phyloP scores from a whole-genome alignment of 37 sponge, comb jelly and placozoan genomes.

The Eunapius fragilis region DNA sequence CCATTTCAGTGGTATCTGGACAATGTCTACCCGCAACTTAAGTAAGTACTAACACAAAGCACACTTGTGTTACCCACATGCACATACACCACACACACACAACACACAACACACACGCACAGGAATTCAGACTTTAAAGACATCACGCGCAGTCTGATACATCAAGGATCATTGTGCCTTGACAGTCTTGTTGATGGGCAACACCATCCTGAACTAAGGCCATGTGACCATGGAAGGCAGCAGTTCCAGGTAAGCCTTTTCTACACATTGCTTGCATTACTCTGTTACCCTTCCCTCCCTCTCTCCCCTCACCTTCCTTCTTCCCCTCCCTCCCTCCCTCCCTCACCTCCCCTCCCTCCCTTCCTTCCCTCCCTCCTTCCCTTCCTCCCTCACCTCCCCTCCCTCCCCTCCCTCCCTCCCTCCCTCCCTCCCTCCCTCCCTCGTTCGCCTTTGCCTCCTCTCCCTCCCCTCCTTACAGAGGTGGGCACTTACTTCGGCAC shows the following conservation, averaged over 20 bases:
- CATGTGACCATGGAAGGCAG: background rate
- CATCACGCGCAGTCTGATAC: conserved; percentile 30
- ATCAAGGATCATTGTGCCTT: conserved; percentile 12
- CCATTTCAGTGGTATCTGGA: conserved; percentile 88
- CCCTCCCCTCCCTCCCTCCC: background rate
- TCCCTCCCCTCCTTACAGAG: background rate
- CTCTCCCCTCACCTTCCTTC: background rate
- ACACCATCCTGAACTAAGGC: conserved; percentile 3
- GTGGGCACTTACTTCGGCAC: conserved; percentile 3
- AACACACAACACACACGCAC: background rate
- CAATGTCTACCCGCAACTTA: conserved; percentile 83
- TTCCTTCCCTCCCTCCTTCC: background rate
- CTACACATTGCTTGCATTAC: background rate
- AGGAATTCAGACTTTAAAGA: conserved; percentile 31
- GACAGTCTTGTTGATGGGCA: background rate
- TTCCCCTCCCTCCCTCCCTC: background rate
- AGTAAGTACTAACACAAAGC: no score
- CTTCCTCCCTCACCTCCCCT: background rate
- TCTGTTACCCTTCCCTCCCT: no score
- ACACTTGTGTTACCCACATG: background rate
- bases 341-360: background rate
- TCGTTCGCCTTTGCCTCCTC: background rate
- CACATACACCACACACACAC: background rate
- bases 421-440: background rate
- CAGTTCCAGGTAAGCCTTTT: background rate